These are phyloP conservation scores for Pogonomyrmex barbatus DNA, from an alignment of 1,140 invertebrate genomes.

Conservation along the genomic window DNA sequence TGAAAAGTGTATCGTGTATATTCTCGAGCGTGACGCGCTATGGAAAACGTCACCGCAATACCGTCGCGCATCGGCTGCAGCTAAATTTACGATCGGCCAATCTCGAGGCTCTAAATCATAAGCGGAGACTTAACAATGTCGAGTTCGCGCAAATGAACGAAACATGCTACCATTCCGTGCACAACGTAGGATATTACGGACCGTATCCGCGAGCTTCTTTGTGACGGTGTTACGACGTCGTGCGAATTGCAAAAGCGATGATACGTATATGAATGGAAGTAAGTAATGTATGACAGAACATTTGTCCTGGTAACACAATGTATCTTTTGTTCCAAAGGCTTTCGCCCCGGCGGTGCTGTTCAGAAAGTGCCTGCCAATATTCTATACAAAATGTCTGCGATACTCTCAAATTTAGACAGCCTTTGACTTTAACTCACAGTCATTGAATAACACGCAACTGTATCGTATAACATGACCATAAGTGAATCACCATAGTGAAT, in stretches of 20 bases:
- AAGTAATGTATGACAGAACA: constrained; percentile 49
- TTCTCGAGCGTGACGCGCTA: background rate
- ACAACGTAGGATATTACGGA: constrained; percentile 23
- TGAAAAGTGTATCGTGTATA: constrained; percentile 45
- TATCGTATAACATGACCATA: background rate
- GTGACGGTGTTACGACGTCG: constrained; percentile 11
- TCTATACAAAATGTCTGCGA: constrained; percentile 19
- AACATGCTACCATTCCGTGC: background rate
- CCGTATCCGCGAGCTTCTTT: constrained; percentile 25
- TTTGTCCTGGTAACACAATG: constrained; percentile 44
- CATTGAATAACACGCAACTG: constrained; percentile 24
- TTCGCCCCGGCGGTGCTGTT: constrained; percentile 7
- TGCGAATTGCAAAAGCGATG: constrained; percentile 32
- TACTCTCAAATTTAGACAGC: constrained; percentile 49
- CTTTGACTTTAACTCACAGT: constrained; percentile 5
- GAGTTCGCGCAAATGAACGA: constrained; percentile 23
- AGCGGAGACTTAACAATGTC: constrained; percentile 19
- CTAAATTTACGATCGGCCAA: constrained; percentile 36
- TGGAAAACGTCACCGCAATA: background rate
- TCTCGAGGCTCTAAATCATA: constrained; percentile 33
- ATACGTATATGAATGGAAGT: constrained; percentile 36
- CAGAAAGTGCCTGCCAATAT: constrained; percentile 50
- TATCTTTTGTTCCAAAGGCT: constrained; percentile 27
- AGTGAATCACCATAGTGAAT: too few relatives aligned
- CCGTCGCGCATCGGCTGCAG: background rate